These are phyloP conservation scores for Heliothis subflexa DNA, from an alignment of 1,140 invertebrate genomes.

Conservation along the genomic window DNA sequence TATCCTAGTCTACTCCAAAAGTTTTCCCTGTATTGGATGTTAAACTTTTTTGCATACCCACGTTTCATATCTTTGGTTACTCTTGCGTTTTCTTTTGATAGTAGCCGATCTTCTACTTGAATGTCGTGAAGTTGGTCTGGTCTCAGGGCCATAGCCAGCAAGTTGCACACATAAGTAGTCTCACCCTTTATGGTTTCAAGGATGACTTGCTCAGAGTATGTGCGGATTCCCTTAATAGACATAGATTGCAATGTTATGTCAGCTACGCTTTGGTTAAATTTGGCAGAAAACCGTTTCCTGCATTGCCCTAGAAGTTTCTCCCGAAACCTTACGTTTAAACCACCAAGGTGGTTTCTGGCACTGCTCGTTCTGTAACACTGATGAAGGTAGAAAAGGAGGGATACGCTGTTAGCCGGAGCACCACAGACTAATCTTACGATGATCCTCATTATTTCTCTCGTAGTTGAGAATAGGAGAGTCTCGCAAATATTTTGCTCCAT, in stretches of 20 bases:
- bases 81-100: conserved; percentile 58
- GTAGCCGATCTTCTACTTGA: conserved; percentile 65
- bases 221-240: conserved; percentile 73
- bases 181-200: conserved; percentile 75
- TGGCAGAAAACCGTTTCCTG: conserved; percentile 66
- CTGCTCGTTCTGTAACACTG: conserved; percentile 75
- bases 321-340: conserved; percentile 72
- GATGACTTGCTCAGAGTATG: conserved; percentile 73
- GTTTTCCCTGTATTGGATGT: conserved; percentile 70
- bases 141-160: conserved; percentile 76
- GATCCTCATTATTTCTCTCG: conserved; percentile 77
- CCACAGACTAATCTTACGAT: conserved; percentile 75
- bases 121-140: conserved; percentile 73
- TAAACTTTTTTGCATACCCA: conserved; percentile 70
- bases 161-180: conserved; percentile 74
- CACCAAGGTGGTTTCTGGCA: conserved; percentile 71
- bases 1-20: conserved; percentile 73
- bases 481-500: conserved; percentile 78
- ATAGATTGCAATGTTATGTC: conserved; percentile 69
- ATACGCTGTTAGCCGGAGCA: conserved; percentile 65
- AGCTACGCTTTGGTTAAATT: conserved; percentile 70
- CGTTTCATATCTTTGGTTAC: conserved; percentile 61
- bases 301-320: conserved; percentile 78
- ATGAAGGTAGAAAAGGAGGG: conserved; percentile 78
- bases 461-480: conserved; percentile 68